These are phyloP conservation scores for Rallus limicola DNA, from an alignment of 2,113 vertebrate genomes.

Conservation along the genomic window DNA sequence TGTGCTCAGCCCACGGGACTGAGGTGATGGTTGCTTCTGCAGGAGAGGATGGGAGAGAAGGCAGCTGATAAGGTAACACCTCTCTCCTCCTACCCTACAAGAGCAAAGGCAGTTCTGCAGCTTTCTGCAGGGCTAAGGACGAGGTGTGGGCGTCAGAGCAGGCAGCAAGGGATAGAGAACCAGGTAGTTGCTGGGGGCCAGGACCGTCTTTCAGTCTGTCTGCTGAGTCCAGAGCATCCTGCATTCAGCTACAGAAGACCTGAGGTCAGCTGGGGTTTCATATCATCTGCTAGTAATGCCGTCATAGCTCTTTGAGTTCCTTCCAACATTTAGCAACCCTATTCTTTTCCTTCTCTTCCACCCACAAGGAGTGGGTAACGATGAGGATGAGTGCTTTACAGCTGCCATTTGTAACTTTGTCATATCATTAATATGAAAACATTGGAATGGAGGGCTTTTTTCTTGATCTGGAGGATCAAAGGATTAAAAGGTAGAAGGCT, in stretches of 20 bases:
- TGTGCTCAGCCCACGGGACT: background rate
- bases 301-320: background rate
- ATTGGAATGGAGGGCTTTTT: background rate
- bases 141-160: background rate
- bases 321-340: background rate
- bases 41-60: slow-evolving; percentile 2
- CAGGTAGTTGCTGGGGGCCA: background rate
- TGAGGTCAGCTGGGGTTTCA: background rate
- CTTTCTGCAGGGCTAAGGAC: background rate
- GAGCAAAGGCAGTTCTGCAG: slow-evolving; percentile 2
- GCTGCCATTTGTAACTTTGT: background rate
- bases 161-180: background rate
- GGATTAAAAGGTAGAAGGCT: slow-evolving; percentile 13
- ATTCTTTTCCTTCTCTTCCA: background rate
- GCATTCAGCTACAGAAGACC: background rate
- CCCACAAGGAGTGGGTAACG: background rate
- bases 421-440: background rate
- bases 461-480: slow-evolving; percentile 9
- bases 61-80: background rate
- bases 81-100: background rate
- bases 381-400: background rate
- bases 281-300: background rate
- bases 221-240: background rate
- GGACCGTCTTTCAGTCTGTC: background rate
- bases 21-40: slow-evolving; percentile 31